A percentile compares a stretch with the other conserved stretches of the same genome.
Conservation (phyloP, 2,797 vertebrate species). For the Vireo griseus region DNA sequence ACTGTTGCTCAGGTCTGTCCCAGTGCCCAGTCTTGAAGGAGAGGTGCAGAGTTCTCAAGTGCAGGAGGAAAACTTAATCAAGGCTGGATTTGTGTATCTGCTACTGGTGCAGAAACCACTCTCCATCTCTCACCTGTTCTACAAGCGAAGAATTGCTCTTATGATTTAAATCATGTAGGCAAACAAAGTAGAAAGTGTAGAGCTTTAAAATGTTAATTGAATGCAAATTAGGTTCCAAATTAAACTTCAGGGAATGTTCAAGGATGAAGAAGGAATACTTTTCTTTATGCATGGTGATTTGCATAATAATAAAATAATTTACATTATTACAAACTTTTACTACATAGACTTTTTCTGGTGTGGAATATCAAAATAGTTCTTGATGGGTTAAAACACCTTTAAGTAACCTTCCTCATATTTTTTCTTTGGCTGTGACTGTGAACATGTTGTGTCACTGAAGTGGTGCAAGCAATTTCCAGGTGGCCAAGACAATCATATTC, state of each 20-base stretch:
- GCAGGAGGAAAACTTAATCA: background rate
- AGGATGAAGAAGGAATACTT: background rate
- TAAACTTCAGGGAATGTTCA: background rate
- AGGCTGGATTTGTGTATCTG: background rate
- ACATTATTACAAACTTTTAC: background rate
- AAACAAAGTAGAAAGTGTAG: background rate
- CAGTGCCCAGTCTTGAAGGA: background rate
- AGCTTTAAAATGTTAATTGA: conserved; percentile 11
- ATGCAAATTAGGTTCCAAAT: conserved; percentile 4
- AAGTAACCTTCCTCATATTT: background rate
- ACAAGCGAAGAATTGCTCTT: background rate
- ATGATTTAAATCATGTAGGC: background rate
- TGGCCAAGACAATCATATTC: background rate
- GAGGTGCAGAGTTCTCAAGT: background rate
- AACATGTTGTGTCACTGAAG: background rate
- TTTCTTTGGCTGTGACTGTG: background rate
- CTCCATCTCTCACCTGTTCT: background rate
- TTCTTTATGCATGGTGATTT: background rate
- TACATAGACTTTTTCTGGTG: background rate
- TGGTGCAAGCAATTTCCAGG: background rate
- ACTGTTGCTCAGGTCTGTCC: background rate
- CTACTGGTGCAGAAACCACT: background rate
- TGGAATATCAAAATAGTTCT: background rate
- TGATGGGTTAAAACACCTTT: background rate
- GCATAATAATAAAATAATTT: background rate